phyloP scores from a whole-genome alignment of 2,113 vertebrate species.

The Craseonycteris thonglongyai region DNA sequence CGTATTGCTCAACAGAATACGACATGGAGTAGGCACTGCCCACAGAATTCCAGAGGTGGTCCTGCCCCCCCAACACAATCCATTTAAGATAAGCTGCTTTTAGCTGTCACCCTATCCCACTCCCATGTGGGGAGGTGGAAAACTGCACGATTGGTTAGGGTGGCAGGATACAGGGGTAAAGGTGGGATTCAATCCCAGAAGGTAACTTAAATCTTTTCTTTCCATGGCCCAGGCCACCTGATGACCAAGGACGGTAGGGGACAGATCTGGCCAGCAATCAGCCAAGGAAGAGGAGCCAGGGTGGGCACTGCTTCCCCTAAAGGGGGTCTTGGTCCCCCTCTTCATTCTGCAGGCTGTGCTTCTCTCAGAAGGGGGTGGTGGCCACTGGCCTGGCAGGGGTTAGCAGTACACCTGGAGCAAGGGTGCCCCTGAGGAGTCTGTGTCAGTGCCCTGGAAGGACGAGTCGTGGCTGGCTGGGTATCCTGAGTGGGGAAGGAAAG shows the following conservation, averaged over 20 bases:
- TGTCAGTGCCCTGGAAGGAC: constrained; percentile 88
- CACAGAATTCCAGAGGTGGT: constrained; percentile 7
- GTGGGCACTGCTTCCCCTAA: background rate
- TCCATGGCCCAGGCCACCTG: background rate
- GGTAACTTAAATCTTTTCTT: background rate
- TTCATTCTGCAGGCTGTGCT: constrained; percentile 1
- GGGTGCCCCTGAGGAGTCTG: constrained; percentile 91
- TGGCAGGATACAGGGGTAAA: background rate
- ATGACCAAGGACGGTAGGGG: background rate
- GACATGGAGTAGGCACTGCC: constrained; percentile 17
- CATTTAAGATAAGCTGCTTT: background rate
- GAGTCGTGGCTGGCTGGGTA: constrained; percentile 82
- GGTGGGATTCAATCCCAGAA: background rate
- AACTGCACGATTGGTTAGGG: background rate
- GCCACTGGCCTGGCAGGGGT: background rate
- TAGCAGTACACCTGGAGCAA: constrained; percentile 87
- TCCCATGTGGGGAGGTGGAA: background rate
- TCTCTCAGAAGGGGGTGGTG: background rate
- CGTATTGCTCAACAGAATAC: background rate
- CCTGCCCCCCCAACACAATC: background rate
- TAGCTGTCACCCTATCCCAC: background rate
- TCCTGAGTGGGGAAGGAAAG: constrained; percentile 75
- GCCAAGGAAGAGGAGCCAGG: background rate
- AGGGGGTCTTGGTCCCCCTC: background rate
- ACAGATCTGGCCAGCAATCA: constrained; percentile 21